A percentile compares a stretch with the other conserved stretches of the same genome.
phyloP scores from a whole-genome alignment of 2,113 vertebrate genomes.

The Trochalopteron elliotii region DNA sequence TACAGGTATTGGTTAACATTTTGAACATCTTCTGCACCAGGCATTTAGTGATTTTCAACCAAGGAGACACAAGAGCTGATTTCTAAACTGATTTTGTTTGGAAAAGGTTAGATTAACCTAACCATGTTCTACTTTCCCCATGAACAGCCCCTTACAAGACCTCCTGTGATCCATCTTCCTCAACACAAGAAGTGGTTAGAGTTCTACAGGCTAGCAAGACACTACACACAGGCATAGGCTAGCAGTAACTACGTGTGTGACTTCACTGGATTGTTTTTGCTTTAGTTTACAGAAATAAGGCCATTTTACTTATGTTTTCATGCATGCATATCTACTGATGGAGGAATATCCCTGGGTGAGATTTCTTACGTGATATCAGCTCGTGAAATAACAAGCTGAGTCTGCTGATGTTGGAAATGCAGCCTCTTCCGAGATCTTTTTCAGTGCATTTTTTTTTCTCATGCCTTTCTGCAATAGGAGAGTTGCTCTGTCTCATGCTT shows the following conservation, averaged over 20 bases:
- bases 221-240: background rate
- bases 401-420: background rate
- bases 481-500: background rate
- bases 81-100: background rate
- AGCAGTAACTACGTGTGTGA: rapidly evolving
- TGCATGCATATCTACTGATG: background rate
- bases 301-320: background rate
- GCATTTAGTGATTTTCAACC: background rate
- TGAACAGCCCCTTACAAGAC: background rate
- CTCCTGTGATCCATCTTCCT: background rate
- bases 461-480: background rate
- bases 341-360: background rate
- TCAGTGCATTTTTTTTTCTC: background rate
- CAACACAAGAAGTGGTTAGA: background rate
- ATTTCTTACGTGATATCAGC: rapidly evolving
- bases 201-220: background rate
- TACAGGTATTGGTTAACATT: background rate
- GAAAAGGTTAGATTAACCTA: background rate
- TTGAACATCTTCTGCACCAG: background rate
- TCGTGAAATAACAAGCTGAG: background rate
- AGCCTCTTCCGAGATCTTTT: background rate
- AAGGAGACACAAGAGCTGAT: background rate
- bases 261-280: background rate
- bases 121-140: background rate
- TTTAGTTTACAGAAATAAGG: background rate